Percentiles rank a stretch among this genome's conserved stretches.
Evolutionary conservation across 2,113 vertebrate species (phyloP).

Genomic region (Nesogale talazaci): DNA sequence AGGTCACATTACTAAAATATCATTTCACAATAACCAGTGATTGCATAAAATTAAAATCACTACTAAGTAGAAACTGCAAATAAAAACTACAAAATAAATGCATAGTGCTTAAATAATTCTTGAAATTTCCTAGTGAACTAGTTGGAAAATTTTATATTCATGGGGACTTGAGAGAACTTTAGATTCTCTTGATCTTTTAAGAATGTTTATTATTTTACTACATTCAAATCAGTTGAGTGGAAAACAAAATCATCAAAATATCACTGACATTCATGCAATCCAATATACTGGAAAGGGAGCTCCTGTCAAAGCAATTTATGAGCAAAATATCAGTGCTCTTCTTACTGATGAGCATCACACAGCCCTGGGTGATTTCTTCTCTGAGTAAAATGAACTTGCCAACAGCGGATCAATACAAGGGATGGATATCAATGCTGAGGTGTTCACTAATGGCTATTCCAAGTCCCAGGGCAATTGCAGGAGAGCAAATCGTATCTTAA

Average conservation of each 20-base stretch:
- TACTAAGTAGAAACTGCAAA: conserved; percentile 22
- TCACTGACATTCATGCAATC: neutral
- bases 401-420: conserved; percentile 1
- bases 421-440: conserved; percentile 3
- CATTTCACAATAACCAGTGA: conserved; percentile 59
- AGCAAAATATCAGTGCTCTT: neutral
- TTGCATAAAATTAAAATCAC: conserved; percentile 55
- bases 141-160: conserved; percentile 34
- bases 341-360: neutral
- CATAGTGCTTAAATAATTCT: neutral
- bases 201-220: conserved; percentile 25
- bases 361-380: neutral
- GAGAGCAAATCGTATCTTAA: conserved; percentile 54
- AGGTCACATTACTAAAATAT: conserved; percentile 61
- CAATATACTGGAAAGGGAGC: neutral
- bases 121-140: neutral
- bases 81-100: neutral
- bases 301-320: conserved; percentile 8
- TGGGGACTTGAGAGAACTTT: neutral
- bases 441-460: conserved; percentile 39
- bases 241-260: neutral
- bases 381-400: conserved; percentile 26
- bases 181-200: conserved; percentile 12
- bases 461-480: conserved; percentile 1
- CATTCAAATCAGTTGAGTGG: neutral